Evolutionary conservation across 2,797 vertebrate species (phyloP).

Genomic region (Prunella strophiata): DNA sequence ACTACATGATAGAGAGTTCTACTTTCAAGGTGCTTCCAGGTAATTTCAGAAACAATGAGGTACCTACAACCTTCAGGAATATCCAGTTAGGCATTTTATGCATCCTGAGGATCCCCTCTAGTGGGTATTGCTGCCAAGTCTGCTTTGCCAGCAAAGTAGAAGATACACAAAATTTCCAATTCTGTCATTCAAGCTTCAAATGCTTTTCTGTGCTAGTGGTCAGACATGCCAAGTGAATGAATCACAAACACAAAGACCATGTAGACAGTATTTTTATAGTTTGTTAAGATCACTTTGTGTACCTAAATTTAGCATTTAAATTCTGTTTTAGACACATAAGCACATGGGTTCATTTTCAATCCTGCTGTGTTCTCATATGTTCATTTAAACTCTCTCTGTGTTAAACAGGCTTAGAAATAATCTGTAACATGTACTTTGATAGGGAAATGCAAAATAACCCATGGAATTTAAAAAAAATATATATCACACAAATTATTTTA

Average conservation of each 20-base stretch:
- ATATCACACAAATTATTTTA: accelerated
- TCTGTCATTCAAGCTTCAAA: neutral
- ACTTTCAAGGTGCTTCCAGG: neutral
- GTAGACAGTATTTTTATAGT: neutral
- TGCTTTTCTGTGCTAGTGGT: neutral
- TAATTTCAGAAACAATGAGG: neutral
- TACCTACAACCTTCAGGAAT: neutral
- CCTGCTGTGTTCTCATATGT: neutral
- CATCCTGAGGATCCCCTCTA: neutral
- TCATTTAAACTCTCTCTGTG: neutral
- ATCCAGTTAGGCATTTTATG: neutral
- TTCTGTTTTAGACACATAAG: neutral
- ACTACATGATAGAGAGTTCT: neutral
- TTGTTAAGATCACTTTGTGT: neutral
- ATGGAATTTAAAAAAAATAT: neutral
- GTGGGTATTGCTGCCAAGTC: neutral
- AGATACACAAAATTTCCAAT: neutral
- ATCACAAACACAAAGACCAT: neutral
- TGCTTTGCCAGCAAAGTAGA: neutral
- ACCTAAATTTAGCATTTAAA: conserved; percentile 1
- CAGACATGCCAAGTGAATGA: neutral
- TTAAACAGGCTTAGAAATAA: neutral
- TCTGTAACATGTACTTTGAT: neutral
- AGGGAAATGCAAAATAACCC: neutral
- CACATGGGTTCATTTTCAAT: neutral